phyloP scores from a whole-genome alignment of 2,113 vertebrate species.

The Lycocorax pyrrhopterus region DNA sequence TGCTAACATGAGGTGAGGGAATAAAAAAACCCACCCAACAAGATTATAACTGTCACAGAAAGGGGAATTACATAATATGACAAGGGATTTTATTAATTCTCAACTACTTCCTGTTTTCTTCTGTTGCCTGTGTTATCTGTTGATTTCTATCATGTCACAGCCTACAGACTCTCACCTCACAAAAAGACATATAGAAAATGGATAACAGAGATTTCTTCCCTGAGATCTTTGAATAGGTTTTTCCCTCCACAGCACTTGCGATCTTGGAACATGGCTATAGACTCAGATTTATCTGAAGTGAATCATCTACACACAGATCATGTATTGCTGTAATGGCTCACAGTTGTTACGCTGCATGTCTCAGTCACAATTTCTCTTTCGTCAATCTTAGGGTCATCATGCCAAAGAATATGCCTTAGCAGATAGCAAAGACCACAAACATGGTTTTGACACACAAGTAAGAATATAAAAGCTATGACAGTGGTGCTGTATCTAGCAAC shows the following conservation, averaged over 20 bases:
- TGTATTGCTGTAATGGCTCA: neutral
- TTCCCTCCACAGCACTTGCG: accelerated
- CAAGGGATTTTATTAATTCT: neutral
- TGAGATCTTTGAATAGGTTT: neutral
- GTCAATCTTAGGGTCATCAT: neutral
- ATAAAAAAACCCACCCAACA: neutral
- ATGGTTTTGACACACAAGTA: neutral
- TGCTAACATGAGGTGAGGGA: neutral
- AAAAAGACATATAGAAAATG: neutral
- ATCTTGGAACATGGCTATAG: neutral
- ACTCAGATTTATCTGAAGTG: neutral
- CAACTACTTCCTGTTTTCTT: neutral
- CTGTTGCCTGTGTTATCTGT: neutral
- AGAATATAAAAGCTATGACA: neutral
- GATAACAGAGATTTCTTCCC: neutral
- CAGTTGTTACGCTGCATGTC: neutral
- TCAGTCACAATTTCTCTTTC: neutral
- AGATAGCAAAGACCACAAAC: neutral
- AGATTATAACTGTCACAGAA: neutral
- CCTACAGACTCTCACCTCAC: neutral
- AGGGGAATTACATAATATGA: neutral
- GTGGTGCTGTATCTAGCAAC: neutral
- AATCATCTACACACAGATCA: neutral
- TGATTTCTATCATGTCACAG: neutral
- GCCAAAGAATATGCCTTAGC: neutral